Evolutionary conservation across 2,797 vertebrate genomes (phyloP).

Genomic region (Trematocara caparti): DNA sequence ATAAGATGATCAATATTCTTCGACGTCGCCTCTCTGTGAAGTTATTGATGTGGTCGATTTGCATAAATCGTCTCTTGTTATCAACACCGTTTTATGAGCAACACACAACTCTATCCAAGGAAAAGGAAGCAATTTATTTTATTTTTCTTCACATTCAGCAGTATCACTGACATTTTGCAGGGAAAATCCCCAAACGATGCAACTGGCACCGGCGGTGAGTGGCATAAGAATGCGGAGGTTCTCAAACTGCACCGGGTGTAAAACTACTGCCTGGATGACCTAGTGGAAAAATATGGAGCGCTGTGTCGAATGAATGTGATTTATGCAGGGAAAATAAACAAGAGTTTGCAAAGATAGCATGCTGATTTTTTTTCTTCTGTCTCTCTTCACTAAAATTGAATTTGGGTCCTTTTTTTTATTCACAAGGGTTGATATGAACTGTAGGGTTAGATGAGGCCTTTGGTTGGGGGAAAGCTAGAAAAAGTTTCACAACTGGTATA

Average conservation of each 20-base stretch:
- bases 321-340: not conserved
- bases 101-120: not conserved
- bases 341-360: not conserved
- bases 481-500: not conserved
- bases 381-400: not conserved
- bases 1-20: not conserved
- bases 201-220: not conserved
- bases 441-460: not conserved
- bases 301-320: not conserved
- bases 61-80: too few relatives aligned
- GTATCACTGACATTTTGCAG: constrained; percentile 17
- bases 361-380: not conserved
- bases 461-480: not conserved
- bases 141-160: not conserved
- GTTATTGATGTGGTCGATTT: not conserved
- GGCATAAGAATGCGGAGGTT: not conserved
- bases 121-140: not conserved
- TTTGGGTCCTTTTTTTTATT: not conserved
- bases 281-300: not conserved
- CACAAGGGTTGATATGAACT: not conserved
- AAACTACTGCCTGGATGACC: not conserved
- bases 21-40: not conserved
- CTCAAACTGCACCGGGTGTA: not conserved
- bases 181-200: constrained; percentile 37
- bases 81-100: not conserved